Conservation (phyloP, 1,140 invertebrate genomes). For the Bombyx mandarina region DNA sequence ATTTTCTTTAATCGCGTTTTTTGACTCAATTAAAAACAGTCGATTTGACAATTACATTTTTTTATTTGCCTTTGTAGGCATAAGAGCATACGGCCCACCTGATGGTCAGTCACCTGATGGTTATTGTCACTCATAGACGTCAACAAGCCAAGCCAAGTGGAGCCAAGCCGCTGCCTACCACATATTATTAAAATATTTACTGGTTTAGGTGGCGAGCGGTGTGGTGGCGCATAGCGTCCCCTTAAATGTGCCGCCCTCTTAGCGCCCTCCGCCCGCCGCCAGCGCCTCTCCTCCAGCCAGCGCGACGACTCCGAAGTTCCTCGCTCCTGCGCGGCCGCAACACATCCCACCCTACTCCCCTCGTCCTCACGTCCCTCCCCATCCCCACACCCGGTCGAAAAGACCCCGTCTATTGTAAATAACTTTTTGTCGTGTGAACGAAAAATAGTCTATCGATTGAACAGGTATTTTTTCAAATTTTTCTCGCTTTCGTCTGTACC, state of each 20-base stretch:
- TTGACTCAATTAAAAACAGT: too few species aligned
- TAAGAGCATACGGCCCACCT: too few species aligned
- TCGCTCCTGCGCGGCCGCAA: slow-evolving; percentile 25
- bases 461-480: slow-evolving; percentile 70
- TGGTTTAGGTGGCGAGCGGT: slow-evolving; percentile 62
- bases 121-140: too few species aligned
- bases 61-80: too few species aligned
- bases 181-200: not conserved
- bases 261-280: slow-evolving; percentile 12
- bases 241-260: slow-evolving; percentile 16
- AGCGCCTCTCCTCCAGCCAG: slow-evolving; percentile 12
- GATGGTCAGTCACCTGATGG: too few species aligned
- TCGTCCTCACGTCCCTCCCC: slow-evolving; percentile 21
- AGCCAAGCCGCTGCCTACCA: too few species aligned
- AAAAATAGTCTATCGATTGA: slow-evolving; percentile 66
- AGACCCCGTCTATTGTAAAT: slow-evolving; percentile 62
- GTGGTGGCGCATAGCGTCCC: slow-evolving; percentile 53
- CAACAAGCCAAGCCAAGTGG: too few species aligned
- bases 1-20: too few species aligned
- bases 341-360: slow-evolving; percentile 24
- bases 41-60: too few species aligned
- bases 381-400: slow-evolving; percentile 18
- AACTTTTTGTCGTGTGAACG: slow-evolving; percentile 69
- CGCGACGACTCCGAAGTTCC: slow-evolving; percentile 5
- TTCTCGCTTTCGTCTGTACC: slow-evolving; percentile 69